Conservation (phyloP, 2,797 vertebrate genomes). For the Poeciliopsis presidionis region DNA sequence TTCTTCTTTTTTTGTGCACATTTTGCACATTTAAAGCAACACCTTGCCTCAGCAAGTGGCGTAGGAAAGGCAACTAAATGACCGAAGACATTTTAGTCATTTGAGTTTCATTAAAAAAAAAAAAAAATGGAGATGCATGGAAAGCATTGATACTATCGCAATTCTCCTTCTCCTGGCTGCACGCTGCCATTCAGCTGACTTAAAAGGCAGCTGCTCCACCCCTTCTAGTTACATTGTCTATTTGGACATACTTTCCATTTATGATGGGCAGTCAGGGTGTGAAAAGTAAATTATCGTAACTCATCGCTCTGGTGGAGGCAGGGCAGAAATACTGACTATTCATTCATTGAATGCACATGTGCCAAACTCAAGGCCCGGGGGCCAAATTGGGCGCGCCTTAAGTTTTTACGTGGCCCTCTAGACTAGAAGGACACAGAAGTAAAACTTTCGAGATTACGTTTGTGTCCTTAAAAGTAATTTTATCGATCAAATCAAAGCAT, state of each 20-base stretch:
- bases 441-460: too few species aligned
- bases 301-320: background rate
- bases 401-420: too few species aligned
- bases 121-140: background rate
- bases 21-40: constrained; percentile 3
- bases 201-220: background rate
- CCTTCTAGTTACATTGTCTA: background rate
- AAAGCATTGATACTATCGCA: background rate
- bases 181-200: background rate
- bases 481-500: too few species aligned
- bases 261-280: background rate
- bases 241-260: background rate
- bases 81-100: background rate
- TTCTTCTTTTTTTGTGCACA: background rate
- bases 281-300: background rate
- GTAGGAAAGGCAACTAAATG: constrained; percentile 2
- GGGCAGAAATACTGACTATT: background rate
- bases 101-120: background rate
- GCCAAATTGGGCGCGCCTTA: too few species aligned
- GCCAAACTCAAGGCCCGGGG: too few species aligned
- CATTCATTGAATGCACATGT: background rate
- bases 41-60: background rate
- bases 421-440: too few species aligned
- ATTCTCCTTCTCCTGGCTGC: background rate
- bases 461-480: too few species aligned